Base-by-base conservation (phyloP, 2,797 vertebrate genomes). In the Novumbra hubbsi region DNA sequence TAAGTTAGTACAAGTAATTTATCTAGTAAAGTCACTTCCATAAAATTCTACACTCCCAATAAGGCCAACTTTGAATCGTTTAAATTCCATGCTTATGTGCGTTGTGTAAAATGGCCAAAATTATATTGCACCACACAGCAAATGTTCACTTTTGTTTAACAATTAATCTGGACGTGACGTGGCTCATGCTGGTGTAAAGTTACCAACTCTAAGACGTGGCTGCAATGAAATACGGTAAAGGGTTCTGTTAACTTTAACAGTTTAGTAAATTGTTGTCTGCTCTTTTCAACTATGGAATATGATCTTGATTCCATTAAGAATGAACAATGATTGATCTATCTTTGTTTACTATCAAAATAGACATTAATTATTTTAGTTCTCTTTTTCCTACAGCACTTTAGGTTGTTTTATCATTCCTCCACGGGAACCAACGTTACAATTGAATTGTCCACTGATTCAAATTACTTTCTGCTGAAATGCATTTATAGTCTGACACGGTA, bases 391-490 rank as follows among this genome's bases (percentile, higher is more conserved):
- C 60, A 70, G 63, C 62, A 63, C 63, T 83, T 68, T 75, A 45
- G 67, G 76, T 74, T 74, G 78, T 55, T 71, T 72, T 77, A 76
- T 76, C 73, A 70, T 60, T 24, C 55, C 55, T 27, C 55, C 1
- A 17, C 52, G 32, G 32, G 19, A 81, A 84, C 90, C 84, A 88
- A 90, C 87, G 87, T 85, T 82, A 55, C 76, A 69, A 81, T 74
- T 78, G 0, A 88, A 88, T 90, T 89, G 89, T 90, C 85, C 81
- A 86, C 63, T 38, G 17, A 50, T 65, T 73, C 68, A 72, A 88
- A 91, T 92, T 91, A 85, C 87, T 82, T 83, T 80, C 81, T 72
- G 83, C 82, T 38, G 65, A 88, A 84, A 70, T 50, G 75, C 24
- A 64, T 71, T 73, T 65, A 68, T 38, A 71, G 12, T 74, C 62